phyloP scores from a whole-genome alignment of 2,888 invertebrate species.

The Mythimna loreyi region DNA sequence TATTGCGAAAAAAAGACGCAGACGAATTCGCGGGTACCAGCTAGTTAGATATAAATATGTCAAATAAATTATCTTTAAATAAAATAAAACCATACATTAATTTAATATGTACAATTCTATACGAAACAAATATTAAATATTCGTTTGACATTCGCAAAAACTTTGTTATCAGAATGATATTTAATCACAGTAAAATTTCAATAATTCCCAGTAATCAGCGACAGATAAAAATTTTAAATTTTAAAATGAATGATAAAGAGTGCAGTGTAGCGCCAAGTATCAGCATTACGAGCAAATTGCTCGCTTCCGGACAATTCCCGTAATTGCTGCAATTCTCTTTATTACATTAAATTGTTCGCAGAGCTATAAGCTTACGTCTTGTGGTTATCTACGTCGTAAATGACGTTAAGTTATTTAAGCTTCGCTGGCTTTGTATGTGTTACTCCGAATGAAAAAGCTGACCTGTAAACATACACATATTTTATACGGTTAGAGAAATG shows the following conservation, averaged over 20 bases:
- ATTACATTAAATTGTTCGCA: slow-evolving; percentile 69
- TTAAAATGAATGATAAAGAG: slow-evolving; percentile 51
- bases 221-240: slow-evolving; percentile 19
- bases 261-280: slow-evolving; percentile 44
- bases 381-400: slow-evolving; percentile 56
- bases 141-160: not conserved
- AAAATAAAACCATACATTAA: not conserved
- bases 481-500: no score
- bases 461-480: not conserved
- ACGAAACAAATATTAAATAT: not conserved
- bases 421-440: slow-evolving; percentile 32
- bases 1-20: no score
- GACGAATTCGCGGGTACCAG: no score
- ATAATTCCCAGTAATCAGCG: slow-evolving; percentile 30
- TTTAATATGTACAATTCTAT: not conserved
- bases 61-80: no score
- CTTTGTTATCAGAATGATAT: slow-evolving; percentile 12
- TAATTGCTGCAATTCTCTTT: slow-evolving; percentile 73
- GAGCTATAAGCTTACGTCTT: slow-evolving; percentile 58
- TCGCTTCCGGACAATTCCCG: slow-evolving; percentile 68
- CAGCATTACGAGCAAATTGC: slow-evolving; percentile 69
- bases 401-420: slow-evolving; percentile 52
- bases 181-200: slow-evolving; percentile 20
- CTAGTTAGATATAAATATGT: no score
- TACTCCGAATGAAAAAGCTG: not conserved